Percentiles rank a stretch among this genome's conserved stretches.
Conservation (phyloP, 2,888 invertebrate species). For the Harpagoxenus sublaevis region DNA sequence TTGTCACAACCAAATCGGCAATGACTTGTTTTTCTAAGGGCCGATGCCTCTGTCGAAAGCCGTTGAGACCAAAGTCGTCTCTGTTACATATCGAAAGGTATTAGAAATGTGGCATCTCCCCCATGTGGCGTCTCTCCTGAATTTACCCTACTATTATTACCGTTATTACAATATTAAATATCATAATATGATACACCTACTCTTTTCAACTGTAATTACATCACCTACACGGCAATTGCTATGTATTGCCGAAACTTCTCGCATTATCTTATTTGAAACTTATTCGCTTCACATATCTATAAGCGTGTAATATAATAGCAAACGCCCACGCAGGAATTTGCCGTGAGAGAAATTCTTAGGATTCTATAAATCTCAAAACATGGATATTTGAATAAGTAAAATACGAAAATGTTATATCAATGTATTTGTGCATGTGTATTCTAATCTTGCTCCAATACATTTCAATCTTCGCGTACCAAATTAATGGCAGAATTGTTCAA, state of each 20-base stretch:
- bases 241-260: not conserved
- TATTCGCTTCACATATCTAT: not conserved
- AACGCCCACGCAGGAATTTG: constrained; percentile 25
- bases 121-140: no score
- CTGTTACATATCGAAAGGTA: no score
- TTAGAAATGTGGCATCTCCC: no score
- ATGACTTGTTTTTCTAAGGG: no score
- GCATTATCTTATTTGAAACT: not conserved
- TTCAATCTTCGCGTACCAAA: not conserved
- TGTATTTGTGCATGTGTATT: not conserved
- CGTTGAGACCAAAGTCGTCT: no score
- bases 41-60: no score
- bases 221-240: not conserved
- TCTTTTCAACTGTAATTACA: constrained; percentile 5
- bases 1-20: no score
- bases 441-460: not conserved
- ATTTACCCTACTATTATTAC: not conserved
- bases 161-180: constrained; percentile 1
- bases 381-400: not conserved
- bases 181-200: not conserved
- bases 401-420: not conserved
- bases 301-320: not conserved
- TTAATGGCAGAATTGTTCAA: not conserved
- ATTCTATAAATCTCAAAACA: constrained; percentile 12
- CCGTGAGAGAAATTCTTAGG: constrained; percentile 10